phyloP scores from a whole-genome alignment of 2,797 vertebrate genomes.

The Apogon hyalosoma region DNA sequence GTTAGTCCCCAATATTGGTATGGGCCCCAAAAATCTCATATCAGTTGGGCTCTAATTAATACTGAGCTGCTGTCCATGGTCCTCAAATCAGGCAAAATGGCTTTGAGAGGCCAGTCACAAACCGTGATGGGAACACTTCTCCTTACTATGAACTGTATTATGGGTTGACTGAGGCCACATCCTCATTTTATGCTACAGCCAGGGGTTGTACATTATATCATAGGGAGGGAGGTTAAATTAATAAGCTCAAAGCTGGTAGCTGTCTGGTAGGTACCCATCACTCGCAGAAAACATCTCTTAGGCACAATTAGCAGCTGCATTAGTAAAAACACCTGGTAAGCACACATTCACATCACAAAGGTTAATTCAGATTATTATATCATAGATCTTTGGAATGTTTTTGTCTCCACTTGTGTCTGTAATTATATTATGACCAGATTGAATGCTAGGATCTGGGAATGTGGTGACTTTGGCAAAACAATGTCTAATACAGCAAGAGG shows the following conservation, averaged over 20 bases:
- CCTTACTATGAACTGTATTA: neutral
- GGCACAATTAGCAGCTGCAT: conserved; percentile 3
- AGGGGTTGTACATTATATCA: neutral
- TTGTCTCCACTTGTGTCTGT: no score
- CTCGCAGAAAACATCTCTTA: conserved; percentile 24
- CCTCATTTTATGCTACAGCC: conserved; percentile 8
- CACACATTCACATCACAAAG: neutral
- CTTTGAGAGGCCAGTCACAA: conserved; percentile 21
- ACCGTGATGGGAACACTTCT: conserved; percentile 14
- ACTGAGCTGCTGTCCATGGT: conserved; percentile 70
- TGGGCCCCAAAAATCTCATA: no score
- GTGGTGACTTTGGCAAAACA: no score
- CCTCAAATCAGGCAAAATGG: conserved; percentile 57
- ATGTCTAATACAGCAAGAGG: no score
- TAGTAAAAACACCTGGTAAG: neutral
- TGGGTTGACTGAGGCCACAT: neutral
- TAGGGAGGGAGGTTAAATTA: neutral
- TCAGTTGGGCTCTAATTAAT: no score
- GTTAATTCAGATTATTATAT: neutral
- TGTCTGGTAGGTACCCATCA: conserved; percentile 15
- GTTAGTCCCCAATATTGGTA: no score
- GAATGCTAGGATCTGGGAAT: no score
- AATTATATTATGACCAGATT: no score
- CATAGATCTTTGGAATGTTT: no score
- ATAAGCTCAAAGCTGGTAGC: conserved; percentile 14